Evolutionary conservation across 2,113 vertebrate species (phyloP).

Genomic region (Macaca fascicularis): DNA sequence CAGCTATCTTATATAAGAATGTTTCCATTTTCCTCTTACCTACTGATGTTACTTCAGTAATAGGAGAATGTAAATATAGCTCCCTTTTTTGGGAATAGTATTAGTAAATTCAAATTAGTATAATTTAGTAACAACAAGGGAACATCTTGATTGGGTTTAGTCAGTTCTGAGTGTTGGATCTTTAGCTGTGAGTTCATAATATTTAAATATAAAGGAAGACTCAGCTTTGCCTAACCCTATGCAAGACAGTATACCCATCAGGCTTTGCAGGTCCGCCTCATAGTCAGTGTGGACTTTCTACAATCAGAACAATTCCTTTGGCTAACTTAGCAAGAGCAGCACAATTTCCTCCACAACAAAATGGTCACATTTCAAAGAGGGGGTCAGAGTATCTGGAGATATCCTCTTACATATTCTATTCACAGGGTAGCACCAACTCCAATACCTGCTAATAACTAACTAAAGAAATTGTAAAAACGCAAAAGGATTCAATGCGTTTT

Average conservation of each 20-base stretch:
- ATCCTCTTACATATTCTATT: background rate
- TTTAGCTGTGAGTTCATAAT: background rate
- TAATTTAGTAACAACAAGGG: background rate
- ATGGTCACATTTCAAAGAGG: background rate
- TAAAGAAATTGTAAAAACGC: background rate
- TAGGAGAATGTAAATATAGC: background rate
- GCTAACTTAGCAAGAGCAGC: background rate
- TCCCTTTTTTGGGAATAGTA: background rate
- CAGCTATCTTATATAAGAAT: background rate
- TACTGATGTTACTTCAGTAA: background rate
- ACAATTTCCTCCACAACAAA: background rate
- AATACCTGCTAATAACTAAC: background rate
- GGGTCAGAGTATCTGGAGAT: background rate
- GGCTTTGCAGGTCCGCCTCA: background rate
- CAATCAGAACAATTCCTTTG: background rate
- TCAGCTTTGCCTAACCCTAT: background rate
- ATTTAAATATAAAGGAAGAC: background rate
- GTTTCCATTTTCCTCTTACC: background rate
- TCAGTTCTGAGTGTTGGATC: background rate
- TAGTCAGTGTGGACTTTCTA: background rate
- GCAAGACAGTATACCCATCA: background rate
- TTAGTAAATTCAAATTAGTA: background rate
- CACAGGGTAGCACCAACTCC: background rate
- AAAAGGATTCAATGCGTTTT: background rate
- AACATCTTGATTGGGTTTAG: background rate